phyloP scores from a whole-genome alignment of 2,797 vertebrate genomes.

The Sphenodon punctatus region DNA sequence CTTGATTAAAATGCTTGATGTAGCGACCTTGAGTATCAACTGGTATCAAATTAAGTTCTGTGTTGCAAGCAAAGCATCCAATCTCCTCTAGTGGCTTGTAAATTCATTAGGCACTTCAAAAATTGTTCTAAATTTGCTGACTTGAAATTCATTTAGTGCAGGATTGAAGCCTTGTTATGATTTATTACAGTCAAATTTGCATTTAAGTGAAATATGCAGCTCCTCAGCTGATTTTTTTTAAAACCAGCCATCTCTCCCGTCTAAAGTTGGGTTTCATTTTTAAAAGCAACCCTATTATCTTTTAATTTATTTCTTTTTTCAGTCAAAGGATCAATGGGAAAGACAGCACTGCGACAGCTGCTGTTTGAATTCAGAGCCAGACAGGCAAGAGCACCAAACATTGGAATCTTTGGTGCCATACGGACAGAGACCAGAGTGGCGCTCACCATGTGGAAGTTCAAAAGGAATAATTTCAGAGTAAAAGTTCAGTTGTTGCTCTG shows the following conservation, averaged over 20 bases:
- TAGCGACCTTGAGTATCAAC: slow-evolving; percentile 52
- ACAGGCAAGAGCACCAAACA: neutral
- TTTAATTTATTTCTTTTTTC: slow-evolving; percentile 25
- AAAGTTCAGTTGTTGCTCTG: slow-evolving; percentile 57
- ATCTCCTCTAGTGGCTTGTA: slow-evolving; percentile 63
- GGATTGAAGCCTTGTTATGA: slow-evolving; percentile 5
- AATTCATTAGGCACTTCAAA: slow-evolving; percentile 61
- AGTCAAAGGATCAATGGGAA: slow-evolving; percentile 24
- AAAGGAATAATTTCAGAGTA: slow-evolving; percentile 58
- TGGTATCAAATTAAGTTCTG: slow-evolving; percentile 53
- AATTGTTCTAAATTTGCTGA: slow-evolving; percentile 52
- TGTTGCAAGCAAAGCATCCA: slow-evolving; percentile 59
- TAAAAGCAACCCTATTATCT: slow-evolving; percentile 10
- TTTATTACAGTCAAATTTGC: slow-evolving; percentile 34
- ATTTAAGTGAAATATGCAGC: neutral
- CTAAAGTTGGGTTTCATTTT: neutral
- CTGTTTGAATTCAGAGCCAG: neutral
- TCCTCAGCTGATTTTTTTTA: slow-evolving; percentile 44
- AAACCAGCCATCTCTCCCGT: slow-evolving; percentile 12
- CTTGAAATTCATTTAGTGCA: slow-evolving; percentile 27
- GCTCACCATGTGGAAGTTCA: slow-evolving; percentile 33
- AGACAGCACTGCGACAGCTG: slow-evolving; percentile 1
- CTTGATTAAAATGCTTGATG: slow-evolving; percentile 62
- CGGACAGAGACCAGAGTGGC: neutral
- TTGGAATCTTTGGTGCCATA: rapidly evolving